A percentile compares a stretch with the other conserved stretches of the same genome.
These are phyloP conservation scores for Crepidodera aurea DNA, from an alignment of 2,888 invertebrate species.

Conservation along the genomic window DNA sequence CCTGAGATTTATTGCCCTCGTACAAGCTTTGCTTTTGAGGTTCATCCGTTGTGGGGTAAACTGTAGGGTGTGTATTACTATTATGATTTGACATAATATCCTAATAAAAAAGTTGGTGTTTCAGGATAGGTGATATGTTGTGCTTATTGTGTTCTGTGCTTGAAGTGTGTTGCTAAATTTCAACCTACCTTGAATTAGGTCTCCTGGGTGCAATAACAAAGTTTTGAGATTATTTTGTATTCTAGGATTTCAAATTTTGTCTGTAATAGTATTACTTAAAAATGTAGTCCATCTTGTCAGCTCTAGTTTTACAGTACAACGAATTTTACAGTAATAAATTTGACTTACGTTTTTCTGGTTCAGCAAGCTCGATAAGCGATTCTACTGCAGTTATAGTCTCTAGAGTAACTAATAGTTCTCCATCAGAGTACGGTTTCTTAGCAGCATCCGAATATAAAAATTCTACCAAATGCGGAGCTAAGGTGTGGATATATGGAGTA, in stretches of 20 bases:
- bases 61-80: too few relatives aligned
- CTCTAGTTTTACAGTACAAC: too few relatives aligned
- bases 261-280: too few relatives aligned
- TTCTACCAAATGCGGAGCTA: constrained; percentile 82
- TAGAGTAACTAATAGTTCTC: constrained; percentile 74
- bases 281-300: too few relatives aligned
- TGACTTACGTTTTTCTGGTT: constrained; percentile 79
- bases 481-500: constrained; percentile 81
- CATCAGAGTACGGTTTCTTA: constrained; percentile 69
- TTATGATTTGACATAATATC: too few relatives aligned
- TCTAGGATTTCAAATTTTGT: not conserved
- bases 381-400: constrained; percentile 81
- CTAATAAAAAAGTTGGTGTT: too few relatives aligned
- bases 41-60: too few relatives aligned
- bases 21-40: too few relatives aligned
- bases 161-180: constrained; percentile 6
- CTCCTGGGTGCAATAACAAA: constrained; percentile 58
- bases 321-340: constrained; percentile 14
- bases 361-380: constrained; percentile 75
- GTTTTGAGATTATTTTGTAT: constrained; percentile 13
- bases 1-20: too few relatives aligned
- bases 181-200: constrained; percentile 66
- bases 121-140: too few relatives aligned
- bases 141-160: not conserved
- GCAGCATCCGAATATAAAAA: constrained; percentile 73